Base-by-base conservation (phyloP, 2,113 vertebrate species). In the Hyla sarda region DNA sequence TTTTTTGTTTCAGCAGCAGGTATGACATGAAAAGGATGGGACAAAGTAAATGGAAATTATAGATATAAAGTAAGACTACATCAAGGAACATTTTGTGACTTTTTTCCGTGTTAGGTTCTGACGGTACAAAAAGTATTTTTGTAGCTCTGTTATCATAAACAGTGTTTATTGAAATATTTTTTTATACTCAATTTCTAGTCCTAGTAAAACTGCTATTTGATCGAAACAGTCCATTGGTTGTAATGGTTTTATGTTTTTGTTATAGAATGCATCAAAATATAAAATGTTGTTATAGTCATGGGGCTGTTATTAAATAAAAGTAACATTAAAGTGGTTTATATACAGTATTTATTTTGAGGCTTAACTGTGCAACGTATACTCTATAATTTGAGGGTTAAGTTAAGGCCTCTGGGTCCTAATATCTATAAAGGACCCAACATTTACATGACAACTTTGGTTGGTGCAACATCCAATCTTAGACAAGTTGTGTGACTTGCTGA, bases 41-140 rank as follows among this genome's bases (percentile, higher is more conserved):
- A 65, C 78, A 81, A 34, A 54, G 32, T 54, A 54, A 54, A 54
- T 25, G 48, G 19, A 77, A 30, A 77, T 77, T 77, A 52, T 52
- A 54, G 25, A 32, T 77, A 54, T 6, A 28, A 54, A 77, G 28
- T 19, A 6, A 28, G 16, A 32, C 25, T 11, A 34, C 47, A 34
- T 77, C 28, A 52, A 32, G 25, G 74, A 77, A 52, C 48, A 54
- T 77, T 52, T 21, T 77, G 32, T 71, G 34, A 41, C 19, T 50
- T 52, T 41, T 69, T 74, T 74, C n/a, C 16, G 13, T 6, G 1
- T 19, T 32, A 54, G 74, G 30, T 8, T 54, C 7, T 17, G 28
- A 21, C 3, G 17, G 19, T 75, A 30, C 2, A 25, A 17, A 25
- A 28, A 17, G 67, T 71, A 32, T 71, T 19, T 23, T 71, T 69